Evolutionary conservation across 2,888 invertebrate genomes (phyloP), one percentile per base, ranked within the genome.

Genomic region (Actias luna): DNA sequence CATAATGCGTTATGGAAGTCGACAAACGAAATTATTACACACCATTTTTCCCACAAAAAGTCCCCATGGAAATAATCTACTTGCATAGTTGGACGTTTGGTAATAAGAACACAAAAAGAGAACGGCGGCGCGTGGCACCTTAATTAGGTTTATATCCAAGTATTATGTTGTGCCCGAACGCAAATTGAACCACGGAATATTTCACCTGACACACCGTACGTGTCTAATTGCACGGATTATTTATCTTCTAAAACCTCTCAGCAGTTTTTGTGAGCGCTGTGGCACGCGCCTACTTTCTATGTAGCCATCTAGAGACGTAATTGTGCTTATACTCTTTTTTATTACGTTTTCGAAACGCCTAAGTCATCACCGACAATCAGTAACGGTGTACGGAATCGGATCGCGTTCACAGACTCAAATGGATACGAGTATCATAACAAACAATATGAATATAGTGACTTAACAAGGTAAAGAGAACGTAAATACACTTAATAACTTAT

Each of bases 221-320:
- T 92, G 92, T 88, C 86, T 88, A 88, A 90, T 89, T 85, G 88
- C 85, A 88, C 86, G 87, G 89, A 88, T 88, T 91, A 85, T 85
- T 85, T 85, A 85, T 85, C 80, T 78, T 84, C 83, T 85, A 82
- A 81, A 83, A 81, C 79, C 82, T 83, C 78, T 80, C 77, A 73
- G 76, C 68, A 79, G 79, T 89, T 90, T 92, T 91, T 90, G 84
- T 85, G 67, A 65, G 67, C 71, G 68, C 76, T 66, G 70, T 79
- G 85, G 91, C 91, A 91, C 92, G 92, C 84, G 91, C 87, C 85
- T 81, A 84, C 91, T 90, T 89, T 90, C 91, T 89, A 89, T 80
- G 80, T 79, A 82, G 77, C 76, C 77, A 74, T 72, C 80, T 79
- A 74, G 74, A 84, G 82, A 80, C 81, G 85, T 87, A 87, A 89